Percentiles rank a stretch among this genome's conserved stretches.
Conservation (phyloP, 2,888 invertebrate species). For the Polyploca ridens region DNA sequence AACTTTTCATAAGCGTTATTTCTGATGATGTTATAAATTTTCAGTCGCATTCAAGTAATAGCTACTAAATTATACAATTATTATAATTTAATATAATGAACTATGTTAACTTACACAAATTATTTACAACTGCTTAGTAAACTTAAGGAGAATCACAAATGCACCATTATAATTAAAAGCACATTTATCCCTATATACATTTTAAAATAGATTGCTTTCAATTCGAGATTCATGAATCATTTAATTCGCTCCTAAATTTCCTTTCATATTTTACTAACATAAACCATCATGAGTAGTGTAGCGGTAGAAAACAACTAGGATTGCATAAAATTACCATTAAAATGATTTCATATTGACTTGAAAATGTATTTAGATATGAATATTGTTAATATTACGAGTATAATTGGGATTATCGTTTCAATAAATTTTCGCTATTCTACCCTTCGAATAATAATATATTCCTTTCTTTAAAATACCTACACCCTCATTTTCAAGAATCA, state of each 20-base stretch:
- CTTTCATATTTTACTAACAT: slow-evolving; percentile 11
- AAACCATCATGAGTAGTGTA: slow-evolving; percentile 4
- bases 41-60: slow-evolving; percentile 69
- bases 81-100: slow-evolving; percentile 61
- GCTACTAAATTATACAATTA: slow-evolving; percentile 63
- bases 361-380: neutral
- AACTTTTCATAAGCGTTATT: slow-evolving; percentile 22
- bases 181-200: slow-evolving; percentile 71
- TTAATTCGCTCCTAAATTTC: slow-evolving; percentile 20
- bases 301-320: neutral
- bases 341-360: neutral
- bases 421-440: neutral
- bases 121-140: slow-evolving; percentile 75
- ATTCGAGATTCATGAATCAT: slow-evolving; percentile 21
- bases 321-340: neutral
- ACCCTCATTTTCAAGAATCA: neutral
- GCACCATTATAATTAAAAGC: slow-evolving; percentile 66
- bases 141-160: slow-evolving; percentile 68
- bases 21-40: slow-evolving; percentile 43
- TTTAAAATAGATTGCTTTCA: slow-evolving; percentile 54
- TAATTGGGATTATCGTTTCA: neutral
- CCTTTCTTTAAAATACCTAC: neutral
- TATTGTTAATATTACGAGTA: neutral
- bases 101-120: slow-evolving; percentile 74
- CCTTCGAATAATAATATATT: neutral